These are phyloP conservation scores for Carapus acus DNA, from an alignment of 2,797 vertebrate genomes.

Conservation along the genomic window DNA sequence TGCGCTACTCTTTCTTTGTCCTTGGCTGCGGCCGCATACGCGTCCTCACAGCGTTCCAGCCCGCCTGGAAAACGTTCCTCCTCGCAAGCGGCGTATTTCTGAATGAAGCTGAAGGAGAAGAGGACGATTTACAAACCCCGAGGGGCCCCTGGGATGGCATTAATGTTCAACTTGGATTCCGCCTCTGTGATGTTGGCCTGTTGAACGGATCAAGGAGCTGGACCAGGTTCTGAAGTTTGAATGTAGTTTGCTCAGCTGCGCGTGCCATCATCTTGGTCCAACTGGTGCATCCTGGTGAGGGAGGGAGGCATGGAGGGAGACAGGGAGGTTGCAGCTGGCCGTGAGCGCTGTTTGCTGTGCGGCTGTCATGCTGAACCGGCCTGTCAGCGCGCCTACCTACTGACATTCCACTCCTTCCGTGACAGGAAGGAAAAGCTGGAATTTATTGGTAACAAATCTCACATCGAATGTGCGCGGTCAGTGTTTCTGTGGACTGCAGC, in stretches of 20 bases:
- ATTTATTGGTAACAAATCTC: no score
- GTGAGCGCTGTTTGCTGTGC: constrained; percentile 70
- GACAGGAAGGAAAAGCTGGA: no score
- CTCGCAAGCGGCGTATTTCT: constrained; percentile 82
- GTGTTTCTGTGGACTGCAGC: no score
- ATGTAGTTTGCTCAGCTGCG: constrained; percentile 77
- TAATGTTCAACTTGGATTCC: constrained; percentile 20
- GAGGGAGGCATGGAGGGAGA: no score
- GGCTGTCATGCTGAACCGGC: no score
- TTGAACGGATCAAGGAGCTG: constrained; percentile 84
- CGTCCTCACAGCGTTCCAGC: constrained; percentile 88
- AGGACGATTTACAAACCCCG: constrained; percentile 86
- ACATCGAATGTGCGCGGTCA: no score
- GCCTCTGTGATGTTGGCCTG: constrained; percentile 88
- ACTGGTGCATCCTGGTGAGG: constrained; percentile 86
- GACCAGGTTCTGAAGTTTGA: constrained; percentile 85
- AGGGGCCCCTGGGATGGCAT: constrained; percentile 12
- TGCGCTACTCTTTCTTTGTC: background rate
- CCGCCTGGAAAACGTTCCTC: constrained; percentile 84
- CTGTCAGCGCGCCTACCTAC: no score
- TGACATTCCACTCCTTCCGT: no score
- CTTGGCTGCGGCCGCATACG: no score
- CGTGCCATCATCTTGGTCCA: constrained; percentile 85
- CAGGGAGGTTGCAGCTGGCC: constrained; percentile 91
- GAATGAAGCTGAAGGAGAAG: constrained; percentile 86